Base-by-base conservation (phyloP, 2,888 invertebrate genomes). In the Ennomos fuscantarius region DNA sequence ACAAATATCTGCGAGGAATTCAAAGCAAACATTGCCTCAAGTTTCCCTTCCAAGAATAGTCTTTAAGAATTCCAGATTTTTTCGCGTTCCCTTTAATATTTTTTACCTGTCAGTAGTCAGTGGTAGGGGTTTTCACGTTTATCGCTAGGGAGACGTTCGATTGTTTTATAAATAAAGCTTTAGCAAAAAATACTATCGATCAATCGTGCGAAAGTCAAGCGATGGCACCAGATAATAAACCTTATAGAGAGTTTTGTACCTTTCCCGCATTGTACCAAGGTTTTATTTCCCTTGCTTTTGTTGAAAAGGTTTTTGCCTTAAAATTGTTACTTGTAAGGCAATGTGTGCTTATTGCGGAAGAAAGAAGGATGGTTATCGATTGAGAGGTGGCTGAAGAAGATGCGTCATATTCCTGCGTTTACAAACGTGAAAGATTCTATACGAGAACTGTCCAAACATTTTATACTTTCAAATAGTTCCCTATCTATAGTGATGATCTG, bases 101-200 rank as follows among this genome's bases (percentile, higher is more conserved):
- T 76, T 69, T 65, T 69, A 65, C 48, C 57, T 56, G 69, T 63
- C 62, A 60, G 60, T 70, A 66, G 74, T 81, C 82, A 79, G 74
- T 87, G 77, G 89, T 89, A 90, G 82, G 84, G 83, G 82, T 80
- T 69, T 72, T 70, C 82, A 80, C 87, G 81, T 87, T 88, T 84
- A 89, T 87, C 82, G 86, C 82, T 73, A 79, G 75, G 78, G 76
- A 81, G 83, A 85, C 84, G 82, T 86, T 86, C 91, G 84, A 92
- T 91, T 92, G 91, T 92, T 91, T 92, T 92, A 91, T 90, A 90
- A 90, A 91, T 90, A 90, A 88, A 89, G 83, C 81, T 75, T 73
- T 77, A 78, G 86, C 90, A 92, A 92, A 92, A 92, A 92, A 89
- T 87, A 87, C 90, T 89, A 92, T 89, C 91, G 88, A 92, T 92